Evolutionary conservation across 2,888 invertebrate species (phyloP).

Genomic region (Linnaemya tessellans): DNA sequence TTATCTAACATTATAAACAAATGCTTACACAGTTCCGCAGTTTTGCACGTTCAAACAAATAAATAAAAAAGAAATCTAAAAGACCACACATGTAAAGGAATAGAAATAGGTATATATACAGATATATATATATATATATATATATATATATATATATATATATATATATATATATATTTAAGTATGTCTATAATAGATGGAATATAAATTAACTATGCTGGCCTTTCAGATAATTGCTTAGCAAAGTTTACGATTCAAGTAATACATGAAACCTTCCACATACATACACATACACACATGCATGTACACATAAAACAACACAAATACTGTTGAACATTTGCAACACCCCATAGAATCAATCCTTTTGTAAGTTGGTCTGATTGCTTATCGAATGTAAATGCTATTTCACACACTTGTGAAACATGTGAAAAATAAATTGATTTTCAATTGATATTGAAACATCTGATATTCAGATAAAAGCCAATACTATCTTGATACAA

Average conservation of each 20-base stretch:
- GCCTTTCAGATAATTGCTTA: constrained; percentile 61
- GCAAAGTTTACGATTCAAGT: constrained; percentile 41
- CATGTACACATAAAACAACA: neutral
- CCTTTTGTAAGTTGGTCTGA: neutral
- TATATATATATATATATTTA: neutral
- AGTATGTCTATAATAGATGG: constrained; percentile 48
- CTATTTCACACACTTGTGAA: constrained; percentile 32
- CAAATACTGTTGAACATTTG: too few relatives aligned
- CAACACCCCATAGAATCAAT: neutral
- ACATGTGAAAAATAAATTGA: constrained; percentile 57
- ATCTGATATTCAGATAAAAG: constrained; percentile 44
- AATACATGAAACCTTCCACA: constrained; percentile 21
- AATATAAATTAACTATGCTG: constrained; percentile 34
- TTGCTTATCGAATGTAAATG: constrained; percentile 32
- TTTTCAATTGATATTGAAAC: constrained; percentile 53
- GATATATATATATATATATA: constrained; percentile 6
- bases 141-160: neutral
- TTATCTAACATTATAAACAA: constrained; percentile 18
- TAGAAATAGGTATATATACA: neutral
- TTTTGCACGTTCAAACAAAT: neutral
- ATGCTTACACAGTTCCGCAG: neutral
- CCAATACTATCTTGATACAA: constrained; percentile 34
- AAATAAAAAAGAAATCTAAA: neutral
- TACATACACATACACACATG: neutral
- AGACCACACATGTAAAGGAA: neutral